A percentile compares a stretch with the other conserved stretches of the same genome.
These are phyloP conservation scores for Dinomys branickii DNA, from an alignment of 2,113 vertebrate species.

Conservation along the genomic window DNA sequence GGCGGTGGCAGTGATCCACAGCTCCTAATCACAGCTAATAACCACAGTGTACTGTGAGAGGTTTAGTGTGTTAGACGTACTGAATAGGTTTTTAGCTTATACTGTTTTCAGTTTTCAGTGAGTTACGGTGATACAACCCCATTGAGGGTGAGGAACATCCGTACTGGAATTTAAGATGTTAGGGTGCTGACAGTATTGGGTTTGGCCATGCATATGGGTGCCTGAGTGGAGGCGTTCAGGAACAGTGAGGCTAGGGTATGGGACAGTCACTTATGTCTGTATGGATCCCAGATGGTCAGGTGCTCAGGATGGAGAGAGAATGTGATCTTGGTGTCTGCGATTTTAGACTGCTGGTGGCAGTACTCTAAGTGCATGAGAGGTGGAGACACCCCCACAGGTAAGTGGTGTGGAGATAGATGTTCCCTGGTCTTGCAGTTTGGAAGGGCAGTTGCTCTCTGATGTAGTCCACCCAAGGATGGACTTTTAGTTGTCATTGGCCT, in stretches of 20 bases:
- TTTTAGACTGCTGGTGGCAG: not conserved
- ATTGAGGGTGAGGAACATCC: not conserved
- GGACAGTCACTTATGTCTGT: not conserved
- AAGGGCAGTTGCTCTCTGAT: not conserved
- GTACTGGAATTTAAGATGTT: conserved; percentile 12
- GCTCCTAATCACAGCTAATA: not conserved
- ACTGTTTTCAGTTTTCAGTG: not conserved
- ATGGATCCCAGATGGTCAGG: not conserved
- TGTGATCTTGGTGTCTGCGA: not conserved
- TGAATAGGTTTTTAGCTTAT: not conserved
- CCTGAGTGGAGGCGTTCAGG: not conserved
- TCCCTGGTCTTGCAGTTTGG: not conserved
- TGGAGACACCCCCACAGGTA: not conserved
- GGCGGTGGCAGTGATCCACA: not conserved
- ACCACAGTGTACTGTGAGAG: not conserved
- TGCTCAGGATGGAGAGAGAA: not conserved
- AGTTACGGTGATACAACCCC: not conserved
- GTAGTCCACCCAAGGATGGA: not conserved
- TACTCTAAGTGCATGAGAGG: not conserved
- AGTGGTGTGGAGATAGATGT: not conserved
- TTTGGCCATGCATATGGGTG: not conserved
- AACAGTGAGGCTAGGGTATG: not conserved
- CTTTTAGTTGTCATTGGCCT: not conserved
- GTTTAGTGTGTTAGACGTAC: not conserved
- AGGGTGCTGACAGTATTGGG: not conserved